Base-by-base conservation (phyloP, 2,797 vertebrate species). In the Periparus ater region DNA sequence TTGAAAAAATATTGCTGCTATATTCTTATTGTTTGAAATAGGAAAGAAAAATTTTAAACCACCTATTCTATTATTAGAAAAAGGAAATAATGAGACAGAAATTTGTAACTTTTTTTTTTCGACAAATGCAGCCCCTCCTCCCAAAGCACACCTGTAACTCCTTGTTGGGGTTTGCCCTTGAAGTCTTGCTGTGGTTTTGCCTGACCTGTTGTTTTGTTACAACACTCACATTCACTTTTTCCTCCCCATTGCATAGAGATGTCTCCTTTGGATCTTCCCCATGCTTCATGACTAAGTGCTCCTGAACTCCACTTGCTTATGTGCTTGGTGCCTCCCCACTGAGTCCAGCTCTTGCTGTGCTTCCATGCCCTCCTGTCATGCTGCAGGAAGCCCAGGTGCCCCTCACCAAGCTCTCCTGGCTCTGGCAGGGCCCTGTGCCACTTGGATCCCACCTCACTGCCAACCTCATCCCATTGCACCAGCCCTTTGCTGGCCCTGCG, bases 241-340 rank as follows among this genome's bases (percentile, higher is more conserved):
- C 47, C 0, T 2, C 42, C 15, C 18, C 0, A 1, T 18, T 3
- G 9, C 2, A 1, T 57, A 15, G 1, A 5, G 30, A 12, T 18
- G 11, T 58, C 22, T 68, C 17, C 32, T 63, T 75, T n/a, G 25
- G 45, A 32, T 72, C 11, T 60, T 27, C 17, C 15, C 26, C 13
- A 1, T 40, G 1, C 50, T 53, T 70, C 29, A 12, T 26, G 27
- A 32, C 61, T 17, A 66, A 45, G 25, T 51, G 50, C 44, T 60
- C 8, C 54, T 83, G 55, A 26, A 14, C 22, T 76, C 18, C 9
- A 3, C 38, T 45, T 45, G 48, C 25, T 3, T 0, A 47, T 4
- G 4, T 45, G 11, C 34, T 22, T 38, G 26, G 42, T 53, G 21
- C 30, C 14, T 58, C 19, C 2, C 12, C 2, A 3, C 25, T 4